Conservation (phyloP, 2,113 vertebrate genomes). For the Oreochromis spilurus region DNA sequence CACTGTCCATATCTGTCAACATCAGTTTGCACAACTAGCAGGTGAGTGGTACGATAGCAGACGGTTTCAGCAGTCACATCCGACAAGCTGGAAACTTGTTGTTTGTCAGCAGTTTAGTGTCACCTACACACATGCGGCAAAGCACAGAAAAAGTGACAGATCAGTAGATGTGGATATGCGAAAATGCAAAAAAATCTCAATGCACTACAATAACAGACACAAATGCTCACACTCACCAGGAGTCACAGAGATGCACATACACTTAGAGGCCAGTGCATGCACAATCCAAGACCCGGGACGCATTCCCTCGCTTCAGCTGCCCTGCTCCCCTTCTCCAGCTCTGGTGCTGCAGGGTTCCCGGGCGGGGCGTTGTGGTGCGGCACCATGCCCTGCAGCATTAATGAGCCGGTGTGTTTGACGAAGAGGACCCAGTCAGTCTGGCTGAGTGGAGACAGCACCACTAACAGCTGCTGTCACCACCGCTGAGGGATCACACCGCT, state of each 20-base stretch:
- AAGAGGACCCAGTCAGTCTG: constrained; percentile 65
- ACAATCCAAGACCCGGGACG: not conserved
- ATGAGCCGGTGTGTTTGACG: constrained; percentile 70
- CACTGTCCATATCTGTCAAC: constrained; percentile 47
- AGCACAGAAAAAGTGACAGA: not conserved
- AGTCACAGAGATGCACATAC: not conserved
- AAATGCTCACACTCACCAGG: not conserved
- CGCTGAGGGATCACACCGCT: constrained; percentile 69
- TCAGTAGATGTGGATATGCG: not conserved
- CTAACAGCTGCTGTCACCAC: constrained; percentile 73
- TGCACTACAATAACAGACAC: not conserved
- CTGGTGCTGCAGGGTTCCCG: not conserved
- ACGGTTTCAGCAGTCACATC: constrained; percentile 16
- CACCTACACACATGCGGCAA: not conserved
- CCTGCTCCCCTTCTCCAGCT: not conserved
- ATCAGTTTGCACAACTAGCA: constrained; percentile 24
- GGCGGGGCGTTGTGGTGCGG: not conserved
- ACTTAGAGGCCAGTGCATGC: not conserved
- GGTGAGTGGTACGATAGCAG: constrained; percentile 39
- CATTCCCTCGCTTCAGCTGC: not conserved
- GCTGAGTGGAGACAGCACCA: constrained; percentile 61
- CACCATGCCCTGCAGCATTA: constrained; percentile 59
- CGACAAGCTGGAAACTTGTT: constrained; percentile 35
- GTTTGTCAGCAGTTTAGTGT: constrained; percentile 39
- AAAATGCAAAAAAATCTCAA: not conserved